Evolutionary conservation across 2,888 invertebrate species (phyloP).

Genomic region (Synanthedon vespiformis): DNA sequence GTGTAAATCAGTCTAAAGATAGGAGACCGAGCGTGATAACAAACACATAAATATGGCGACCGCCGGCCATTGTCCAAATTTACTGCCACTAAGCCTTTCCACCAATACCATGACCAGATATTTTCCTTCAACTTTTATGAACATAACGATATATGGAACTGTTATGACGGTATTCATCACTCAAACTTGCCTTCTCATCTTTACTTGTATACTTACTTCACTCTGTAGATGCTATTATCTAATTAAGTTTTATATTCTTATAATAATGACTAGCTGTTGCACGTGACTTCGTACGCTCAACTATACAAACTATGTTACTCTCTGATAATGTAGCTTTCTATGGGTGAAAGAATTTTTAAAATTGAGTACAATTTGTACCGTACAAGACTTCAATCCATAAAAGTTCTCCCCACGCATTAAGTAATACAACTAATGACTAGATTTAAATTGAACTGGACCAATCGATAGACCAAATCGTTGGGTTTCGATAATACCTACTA

Average conservation of each 20-base stretch:
- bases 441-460: not conserved
- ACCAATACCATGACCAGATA: slow-evolving; percentile 23
- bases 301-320: too few species aligned
- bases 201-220: too few species aligned
- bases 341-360: too few species aligned
- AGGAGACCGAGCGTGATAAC: slow-evolving; percentile 52
- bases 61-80: slow-evolving; percentile 52
- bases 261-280: too few species aligned
- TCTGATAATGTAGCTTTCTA: too few species aligned
- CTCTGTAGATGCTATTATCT: too few species aligned
- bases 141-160: not conserved
- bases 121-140: slow-evolving; percentile 20
- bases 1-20: slow-evolving; percentile 52
- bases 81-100: slow-evolving; percentile 37
- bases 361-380: too few species aligned
- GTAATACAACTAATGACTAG: not conserved
- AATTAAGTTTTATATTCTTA: too few species aligned
- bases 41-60: slow-evolving; percentile 58
- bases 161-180: not conserved
- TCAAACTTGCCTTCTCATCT: too few species aligned
- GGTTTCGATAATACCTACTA: slow-evolving; percentile 15
- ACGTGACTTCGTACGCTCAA: too few species aligned
- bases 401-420: not conserved
- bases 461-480: not conserved
- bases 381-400: not conserved